Evolutionary conservation across 2,888 invertebrate genomes (phyloP), one percentile per base, ranked within the genome.

Genomic region (Callyntrura sp.): DNA sequence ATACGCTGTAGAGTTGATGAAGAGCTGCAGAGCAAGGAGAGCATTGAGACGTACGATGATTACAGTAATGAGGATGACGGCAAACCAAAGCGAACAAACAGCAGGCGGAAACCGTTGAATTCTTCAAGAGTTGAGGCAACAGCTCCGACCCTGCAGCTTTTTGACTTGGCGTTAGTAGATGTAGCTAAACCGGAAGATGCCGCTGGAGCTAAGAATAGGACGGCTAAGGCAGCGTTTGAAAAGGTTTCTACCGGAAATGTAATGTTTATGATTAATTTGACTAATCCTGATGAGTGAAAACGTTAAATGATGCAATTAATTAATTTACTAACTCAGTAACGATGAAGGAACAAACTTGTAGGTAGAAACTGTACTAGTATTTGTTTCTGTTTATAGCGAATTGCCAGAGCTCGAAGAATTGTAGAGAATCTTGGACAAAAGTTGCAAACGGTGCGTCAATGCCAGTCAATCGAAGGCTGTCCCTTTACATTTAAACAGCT

Each of bases 31-130:
- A 92, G 92, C 73, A 62, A 68, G 35, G 92, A 92, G 60, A 92
- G 91, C 62, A 85, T 91, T 45, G 92, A 92, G 60, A 89, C 89
- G n/a, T 90, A 90, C 73, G 90, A 91, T 12, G 92, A 92, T 70
- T 92, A 92, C 85, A 92, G 92, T 23, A 23, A 86, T 11, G 92
- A 91, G 70, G 92, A 91, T 82, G 90, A 90, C 17, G 88, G 23
- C 20, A 87, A 78, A 17, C 91, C 88, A 9, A 81, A 35, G 2
- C 62, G 90, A 62, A 28, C 51, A 48, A 90, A 90, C 70, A 90
- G 90, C 43, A 84, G 57, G 35, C 78, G 87, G 68, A 85, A 85
- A 28, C 79, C 76, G 14, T 55, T 65, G 55, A 90, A 79, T 57
- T 85, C 85, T 57, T 79, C 85, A 51, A 20, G 84, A 45, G 68